phyloP scores from a whole-genome alignment of 2,113 vertebrate species.

The Microcebus tavaratra region DNA sequence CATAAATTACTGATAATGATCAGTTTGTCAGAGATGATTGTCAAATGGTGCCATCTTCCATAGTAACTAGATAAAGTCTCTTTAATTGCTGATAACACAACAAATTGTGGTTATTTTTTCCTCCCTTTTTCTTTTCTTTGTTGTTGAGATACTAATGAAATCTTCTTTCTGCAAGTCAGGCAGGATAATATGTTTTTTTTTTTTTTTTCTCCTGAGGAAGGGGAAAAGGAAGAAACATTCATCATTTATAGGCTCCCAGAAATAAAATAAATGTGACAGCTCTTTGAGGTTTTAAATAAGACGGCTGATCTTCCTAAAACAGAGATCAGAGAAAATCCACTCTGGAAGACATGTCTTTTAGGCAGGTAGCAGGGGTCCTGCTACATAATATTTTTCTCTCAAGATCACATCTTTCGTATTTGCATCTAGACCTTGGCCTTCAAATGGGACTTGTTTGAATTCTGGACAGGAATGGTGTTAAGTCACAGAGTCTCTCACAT shows the following conservation, averaged over 20 bases:
- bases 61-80: slow-evolving; percentile 78
- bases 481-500: background rate
- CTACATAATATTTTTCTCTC: slow-evolving; percentile 11
- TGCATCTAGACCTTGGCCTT: slow-evolving; percentile 42
- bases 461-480: slow-evolving; percentile 38
- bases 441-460: slow-evolving; percentile 59
- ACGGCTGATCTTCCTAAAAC: background rate
- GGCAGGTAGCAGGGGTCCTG: slow-evolving; percentile 42
- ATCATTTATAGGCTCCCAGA: slow-evolving; percentile 41
- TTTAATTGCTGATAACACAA: slow-evolving; percentile 71
- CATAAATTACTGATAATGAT: slow-evolving; percentile 82
- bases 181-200: slow-evolving; percentile 18
- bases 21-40: slow-evolving; percentile 79
- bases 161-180: slow-evolving; percentile 29
- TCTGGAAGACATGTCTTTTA: slow-evolving; percentile 47
- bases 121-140: background rate
- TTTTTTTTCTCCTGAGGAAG: background rate
- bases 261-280: slow-evolving; percentile 53
- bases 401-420: slow-evolving; percentile 2
- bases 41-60: slow-evolving; percentile 39
- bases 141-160: slow-evolving; percentile 4
- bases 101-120: slow-evolving; percentile 21
- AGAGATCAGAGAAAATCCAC: slow-evolving; percentile 45
- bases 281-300: slow-evolving; percentile 58
- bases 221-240: background rate